phyloP scores from a whole-genome alignment of 1,140 invertebrate species.

The Macrostomum lignano region DNA sequence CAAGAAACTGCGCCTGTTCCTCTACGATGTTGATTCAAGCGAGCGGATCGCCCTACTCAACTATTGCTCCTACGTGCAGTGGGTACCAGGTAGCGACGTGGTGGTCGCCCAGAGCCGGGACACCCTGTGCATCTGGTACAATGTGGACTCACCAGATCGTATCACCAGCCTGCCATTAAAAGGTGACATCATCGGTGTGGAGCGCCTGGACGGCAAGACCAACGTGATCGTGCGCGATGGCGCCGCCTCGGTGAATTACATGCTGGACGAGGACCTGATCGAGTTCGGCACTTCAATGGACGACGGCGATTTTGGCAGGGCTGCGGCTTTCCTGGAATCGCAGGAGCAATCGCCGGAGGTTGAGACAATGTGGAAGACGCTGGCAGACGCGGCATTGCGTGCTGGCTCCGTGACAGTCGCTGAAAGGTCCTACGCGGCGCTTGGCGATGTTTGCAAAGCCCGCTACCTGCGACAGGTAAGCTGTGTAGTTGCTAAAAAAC shows the following conservation, averaged over 20 bases:
- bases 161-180: conserved; percentile 37
- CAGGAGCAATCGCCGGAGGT: conserved; percentile 40
- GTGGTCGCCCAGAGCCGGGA: conserved; percentile 64
- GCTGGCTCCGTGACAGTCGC: conserved; percentile 38
- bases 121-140: conserved; percentile 78
- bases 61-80: conserved; percentile 32
- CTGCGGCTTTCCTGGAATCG: conserved; percentile 59
- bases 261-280: conserved; percentile 41
- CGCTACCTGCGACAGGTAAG: conserved; percentile 49
- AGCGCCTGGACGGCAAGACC: conserved; percentile 40
- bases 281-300: conserved; percentile 69
- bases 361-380: conserved; percentile 72
- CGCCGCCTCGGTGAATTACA: conserved; percentile 29
- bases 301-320: conserved; percentile 54
- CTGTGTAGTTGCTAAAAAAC: no score
- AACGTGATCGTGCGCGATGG: conserved; percentile 40
- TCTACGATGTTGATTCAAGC: background rate
- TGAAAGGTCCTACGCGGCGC: conserved; percentile 45
- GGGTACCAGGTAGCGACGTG: conserved; percentile 77
- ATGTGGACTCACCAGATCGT: conserved; percentile 60
- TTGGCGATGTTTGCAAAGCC: conserved; percentile 61
- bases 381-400: conserved; percentile 49
- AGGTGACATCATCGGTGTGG: conserved; percentile 50
- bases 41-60: conserved; percentile 25
- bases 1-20: conserved; percentile 33